Conservation (phyloP, 2,888 invertebrate species). For the Patella ulyssiponensis region DNA sequence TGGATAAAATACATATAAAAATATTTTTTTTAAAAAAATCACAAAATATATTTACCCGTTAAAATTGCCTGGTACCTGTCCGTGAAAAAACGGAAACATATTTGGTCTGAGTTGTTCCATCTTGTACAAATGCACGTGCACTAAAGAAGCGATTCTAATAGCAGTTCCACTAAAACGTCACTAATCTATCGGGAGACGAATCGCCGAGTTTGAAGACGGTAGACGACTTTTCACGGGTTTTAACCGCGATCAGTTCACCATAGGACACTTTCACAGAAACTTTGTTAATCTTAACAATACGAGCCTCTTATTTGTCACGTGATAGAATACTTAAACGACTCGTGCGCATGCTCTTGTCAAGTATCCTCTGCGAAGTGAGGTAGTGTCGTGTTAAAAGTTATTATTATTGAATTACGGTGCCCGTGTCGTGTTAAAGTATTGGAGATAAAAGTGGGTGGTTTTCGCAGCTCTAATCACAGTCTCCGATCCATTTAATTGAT, state of each 20-base stretch:
- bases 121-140: neutral
- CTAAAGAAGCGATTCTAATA: no score
- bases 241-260: neutral
- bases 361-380: no score
- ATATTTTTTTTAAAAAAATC: no score
- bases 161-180: neutral
- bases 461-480: neutral
- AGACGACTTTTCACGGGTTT: neutral
- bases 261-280: neutral
- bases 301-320: neutral
- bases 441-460: neutral
- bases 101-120: constrained; percentile 32
- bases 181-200: neutral
- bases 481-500: neutral
- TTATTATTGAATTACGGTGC: no score
- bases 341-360: neutral
- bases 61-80: constrained; percentile 26
- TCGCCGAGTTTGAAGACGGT: neutral
- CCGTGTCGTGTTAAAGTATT: no score
- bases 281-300: constrained; percentile 4
- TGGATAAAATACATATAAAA: no score
- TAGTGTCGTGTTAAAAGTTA: no score
- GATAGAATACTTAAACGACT: neutral
- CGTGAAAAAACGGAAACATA: constrained; percentile 33
- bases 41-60: constrained; percentile 26